phyloP scores from a whole-genome alignment of 2,888 invertebrate species.

The Abscondita cerata region DNA sequence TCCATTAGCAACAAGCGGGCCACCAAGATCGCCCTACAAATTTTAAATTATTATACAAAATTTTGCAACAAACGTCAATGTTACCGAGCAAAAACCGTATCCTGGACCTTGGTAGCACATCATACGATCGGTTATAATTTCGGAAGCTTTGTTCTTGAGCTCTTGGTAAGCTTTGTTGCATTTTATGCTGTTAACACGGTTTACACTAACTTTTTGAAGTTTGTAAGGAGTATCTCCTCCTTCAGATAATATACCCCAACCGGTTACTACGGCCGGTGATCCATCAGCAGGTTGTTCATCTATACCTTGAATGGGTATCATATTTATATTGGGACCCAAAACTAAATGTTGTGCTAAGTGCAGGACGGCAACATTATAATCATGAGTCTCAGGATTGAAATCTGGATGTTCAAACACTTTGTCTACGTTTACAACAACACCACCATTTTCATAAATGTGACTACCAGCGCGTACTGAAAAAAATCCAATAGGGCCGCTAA shows the following conservation, averaged over 20 bases:
- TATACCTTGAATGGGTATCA: neutral
- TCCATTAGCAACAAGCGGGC: neutral
- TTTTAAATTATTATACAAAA: neutral
- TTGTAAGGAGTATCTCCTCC: constrained; percentile 2
- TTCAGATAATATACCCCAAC: too few species aligned
- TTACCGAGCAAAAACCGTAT: constrained; percentile 14
- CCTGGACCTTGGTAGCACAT: constrained; percentile 9
- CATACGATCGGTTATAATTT: constrained; percentile 18
- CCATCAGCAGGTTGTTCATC: neutral
- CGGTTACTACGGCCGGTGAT: too few species aligned
- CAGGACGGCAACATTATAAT: constrained; percentile 16
- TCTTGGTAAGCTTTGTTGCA: too few species aligned
- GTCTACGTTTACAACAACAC: neutral
- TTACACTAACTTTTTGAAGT: constrained; percentile 13
- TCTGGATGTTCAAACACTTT: constrained; percentile 4
- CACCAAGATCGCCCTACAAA: constrained; percentile 21
- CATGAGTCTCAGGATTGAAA: neutral
- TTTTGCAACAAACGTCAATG: neutral
- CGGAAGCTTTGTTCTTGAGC: too few species aligned
- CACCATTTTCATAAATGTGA: neutral
- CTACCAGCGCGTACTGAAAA: constrained; percentile 9
- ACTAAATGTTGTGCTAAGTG: neutral
- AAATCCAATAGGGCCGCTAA: neutral
- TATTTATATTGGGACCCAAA: neutral
- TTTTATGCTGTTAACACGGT: too few species aligned